Percentiles rank a stretch among this genome's conserved stretches.
Conservation (phyloP, 2,888 invertebrate species). For the Dolichomitus sp. region DNA sequence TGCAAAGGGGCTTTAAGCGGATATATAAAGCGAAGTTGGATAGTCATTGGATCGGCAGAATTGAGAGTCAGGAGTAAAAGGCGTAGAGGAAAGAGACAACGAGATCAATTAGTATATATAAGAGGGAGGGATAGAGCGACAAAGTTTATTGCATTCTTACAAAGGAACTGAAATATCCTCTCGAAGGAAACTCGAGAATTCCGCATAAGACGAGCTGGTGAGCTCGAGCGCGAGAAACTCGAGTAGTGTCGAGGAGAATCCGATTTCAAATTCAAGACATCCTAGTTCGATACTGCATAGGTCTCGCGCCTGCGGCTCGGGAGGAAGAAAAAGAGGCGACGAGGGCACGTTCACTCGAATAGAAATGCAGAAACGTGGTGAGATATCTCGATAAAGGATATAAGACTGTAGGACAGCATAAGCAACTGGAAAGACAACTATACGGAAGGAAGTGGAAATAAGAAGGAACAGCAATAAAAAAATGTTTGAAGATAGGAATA, state of each 20-base stretch:
- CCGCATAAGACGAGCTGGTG: background rate
- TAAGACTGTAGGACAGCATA: conserved; percentile 8
- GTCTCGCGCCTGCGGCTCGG: conserved; percentile 8
- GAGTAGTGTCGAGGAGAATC: conserved; percentile 44
- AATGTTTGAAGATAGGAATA: conserved; percentile 30
- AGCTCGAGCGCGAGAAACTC: conserved; percentile 31
- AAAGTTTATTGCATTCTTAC: conserved; percentile 24
- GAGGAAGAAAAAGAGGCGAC: background rate
- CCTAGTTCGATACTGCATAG: conserved; percentile 45
- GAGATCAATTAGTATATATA: conserved; percentile 15
- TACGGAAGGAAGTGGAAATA: conserved; percentile 23
- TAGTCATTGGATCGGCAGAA: background rate
- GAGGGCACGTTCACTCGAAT: conserved; percentile 35
- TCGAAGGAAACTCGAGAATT: conserved; percentile 39
- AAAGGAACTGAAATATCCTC: conserved; percentile 1
- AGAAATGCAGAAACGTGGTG: conserved; percentile 50
- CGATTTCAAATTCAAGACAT: conserved; percentile 62
- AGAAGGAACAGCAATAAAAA: background rate
- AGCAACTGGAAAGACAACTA: conserved; percentile 37
- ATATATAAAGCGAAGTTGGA: background rate
- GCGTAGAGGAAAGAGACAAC: background rate
- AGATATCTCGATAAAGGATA: conserved; percentile 49
- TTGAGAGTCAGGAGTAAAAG: background rate
- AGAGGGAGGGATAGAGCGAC: background rate
- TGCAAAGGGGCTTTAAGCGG: background rate